Conservation (phyloP, 2,797 vertebrate genomes). For the Enteromius afrohamiltoni region DNA sequence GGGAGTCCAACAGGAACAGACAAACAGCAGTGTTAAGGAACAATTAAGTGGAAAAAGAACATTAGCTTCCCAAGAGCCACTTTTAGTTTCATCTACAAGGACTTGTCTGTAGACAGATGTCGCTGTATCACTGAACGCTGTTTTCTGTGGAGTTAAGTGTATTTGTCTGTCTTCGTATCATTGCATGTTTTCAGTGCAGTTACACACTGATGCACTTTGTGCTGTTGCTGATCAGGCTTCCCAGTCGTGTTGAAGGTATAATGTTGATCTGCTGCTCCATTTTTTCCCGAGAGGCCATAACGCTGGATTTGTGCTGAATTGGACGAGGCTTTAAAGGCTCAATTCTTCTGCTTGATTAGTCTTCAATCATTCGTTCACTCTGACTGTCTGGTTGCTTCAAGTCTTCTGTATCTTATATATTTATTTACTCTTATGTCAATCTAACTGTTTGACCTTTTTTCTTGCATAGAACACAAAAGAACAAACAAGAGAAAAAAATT, state of each 20-base stretch:
- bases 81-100: neutral
- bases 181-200: neutral
- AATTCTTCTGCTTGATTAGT: conserved; percentile 25
- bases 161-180: neutral
- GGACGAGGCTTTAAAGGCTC: conserved; percentile 7
- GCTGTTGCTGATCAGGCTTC: neutral
- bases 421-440: neutral
- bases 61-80: conserved; percentile 5
- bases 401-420: neutral
- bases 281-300: conserved; percentile 11
- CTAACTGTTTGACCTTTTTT: neutral
- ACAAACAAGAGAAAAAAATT: neutral
- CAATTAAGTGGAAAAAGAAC: conserved; percentile 10
- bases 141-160: conserved; percentile 2
- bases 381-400: neutral
- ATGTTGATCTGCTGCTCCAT: neutral
- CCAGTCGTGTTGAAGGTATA: neutral
- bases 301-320: conserved; percentile 4
- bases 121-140: neutral
- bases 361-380: conserved; percentile 1
- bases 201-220: conserved; percentile 2
- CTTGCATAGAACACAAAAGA: neutral
- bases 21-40: conserved; percentile 1
- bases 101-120: neutral
- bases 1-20: neutral